Conservation (phyloP, 1,140 invertebrate genomes). For the Drosophila ogumai region DNA sequence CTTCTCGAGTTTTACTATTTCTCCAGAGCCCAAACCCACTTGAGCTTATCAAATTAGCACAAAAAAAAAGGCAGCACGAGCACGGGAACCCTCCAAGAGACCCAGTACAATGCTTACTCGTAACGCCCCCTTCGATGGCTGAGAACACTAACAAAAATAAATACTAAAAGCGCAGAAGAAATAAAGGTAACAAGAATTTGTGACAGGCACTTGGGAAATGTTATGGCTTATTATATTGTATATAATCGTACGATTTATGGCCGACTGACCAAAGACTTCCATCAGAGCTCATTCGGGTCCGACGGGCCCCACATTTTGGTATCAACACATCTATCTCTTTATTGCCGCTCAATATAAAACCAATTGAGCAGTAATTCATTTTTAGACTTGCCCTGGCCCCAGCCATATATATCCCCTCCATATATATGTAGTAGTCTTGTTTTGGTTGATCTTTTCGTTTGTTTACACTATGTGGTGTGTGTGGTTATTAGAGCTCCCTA, state of each 20-base stretch:
- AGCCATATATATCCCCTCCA: neutral
- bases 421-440: neutral
- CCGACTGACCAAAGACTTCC: conserved; percentile 28
- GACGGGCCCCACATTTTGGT: conserved; percentile 32
- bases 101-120: conserved; percentile 22
- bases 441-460: conserved; percentile 11
- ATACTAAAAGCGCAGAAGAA: neutral
- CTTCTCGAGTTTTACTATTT: conserved; percentile 20
- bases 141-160: conserved; percentile 13
- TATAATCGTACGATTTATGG: conserved; percentile 70
- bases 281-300: conserved; percentile 6
- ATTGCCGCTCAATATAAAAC: conserved; percentile 49
- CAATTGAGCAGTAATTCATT: conserved; percentile 53
- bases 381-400: conserved; percentile 18
- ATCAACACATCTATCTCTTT: conserved; percentile 55
- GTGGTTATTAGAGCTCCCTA: neutral
- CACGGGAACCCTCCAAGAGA: conserved; percentile 12
- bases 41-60: conserved; percentile 60
- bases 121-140: conserved; percentile 12
- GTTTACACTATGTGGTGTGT: conserved; percentile 6
- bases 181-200: conserved; percentile 37
- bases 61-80: conserved; percentile 16
- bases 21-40: conserved; percentile 16
- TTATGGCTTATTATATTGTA: conserved; percentile 40
- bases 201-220: conserved; percentile 52